phyloP scores from a whole-genome alignment of 23 tunicate genomes.

The Trididemnum clinides region DNA sequence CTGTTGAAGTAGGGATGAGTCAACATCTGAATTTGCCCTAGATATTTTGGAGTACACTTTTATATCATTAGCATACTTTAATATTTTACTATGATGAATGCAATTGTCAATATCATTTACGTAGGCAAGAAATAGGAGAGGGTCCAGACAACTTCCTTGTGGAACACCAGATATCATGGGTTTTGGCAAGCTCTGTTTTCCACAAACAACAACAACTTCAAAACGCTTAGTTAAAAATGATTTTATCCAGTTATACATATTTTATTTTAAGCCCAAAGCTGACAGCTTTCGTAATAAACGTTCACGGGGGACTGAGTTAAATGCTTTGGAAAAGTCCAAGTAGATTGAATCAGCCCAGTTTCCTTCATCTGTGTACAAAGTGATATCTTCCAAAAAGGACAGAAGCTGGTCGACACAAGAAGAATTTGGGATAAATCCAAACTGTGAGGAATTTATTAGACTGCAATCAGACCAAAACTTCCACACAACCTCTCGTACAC shows the following conservation, averaged over 20 bases:
- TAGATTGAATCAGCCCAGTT: not conserved
- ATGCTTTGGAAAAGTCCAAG: not conserved
- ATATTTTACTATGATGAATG: not conserved
- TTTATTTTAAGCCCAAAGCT: not conserved
- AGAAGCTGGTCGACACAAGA: not conserved
- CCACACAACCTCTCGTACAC: not conserved
- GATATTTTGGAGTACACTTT: not conserved
- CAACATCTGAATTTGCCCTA: no score
- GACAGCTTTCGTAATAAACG: not conserved
- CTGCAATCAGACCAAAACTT: not conserved
- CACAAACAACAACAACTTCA: not conserved
- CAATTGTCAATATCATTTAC: not conserved
- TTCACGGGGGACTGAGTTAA: not conserved
- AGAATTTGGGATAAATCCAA: not conserved
- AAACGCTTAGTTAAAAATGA: not conserved
- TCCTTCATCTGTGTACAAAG: not conserved
- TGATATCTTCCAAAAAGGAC: not conserved
- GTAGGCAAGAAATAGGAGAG: not conserved
- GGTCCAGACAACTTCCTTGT: no score
- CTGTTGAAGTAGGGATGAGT: not conserved
- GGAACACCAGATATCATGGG: not conserved
- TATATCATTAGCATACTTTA: constrained; percentile 2
- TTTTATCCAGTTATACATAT: not conserved
- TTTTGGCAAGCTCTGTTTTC: not conserved
- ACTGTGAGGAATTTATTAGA: not conserved